Percentiles rank a stretch among this genome's conserved stretches.
Conservation (phyloP, 2,113 vertebrate species). For the Orthochromis indermauri region DNA sequence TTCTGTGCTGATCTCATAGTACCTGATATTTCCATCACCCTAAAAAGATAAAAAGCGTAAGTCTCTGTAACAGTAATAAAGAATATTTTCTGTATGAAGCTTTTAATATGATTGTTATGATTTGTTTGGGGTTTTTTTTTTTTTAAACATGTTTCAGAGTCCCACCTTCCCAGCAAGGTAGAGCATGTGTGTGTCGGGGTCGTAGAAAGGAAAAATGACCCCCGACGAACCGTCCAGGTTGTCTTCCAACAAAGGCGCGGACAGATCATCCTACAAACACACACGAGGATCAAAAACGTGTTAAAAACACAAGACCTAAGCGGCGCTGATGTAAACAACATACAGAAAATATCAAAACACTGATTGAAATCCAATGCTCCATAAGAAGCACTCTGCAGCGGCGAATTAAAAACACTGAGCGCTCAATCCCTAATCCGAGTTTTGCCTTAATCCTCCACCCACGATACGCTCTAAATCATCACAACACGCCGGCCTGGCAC, state of each 20-base stretch:
- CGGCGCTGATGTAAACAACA: not conserved
- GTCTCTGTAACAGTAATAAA: not conserved
- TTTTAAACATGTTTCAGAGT: not conserved
- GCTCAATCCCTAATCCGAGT: constrained; percentile 39
- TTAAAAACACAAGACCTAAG: not conserved
- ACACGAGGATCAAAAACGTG: not conserved
- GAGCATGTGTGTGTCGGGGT: constrained; percentile 85
- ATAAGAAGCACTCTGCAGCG: constrained; percentile 7
- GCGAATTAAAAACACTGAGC: constrained; percentile 17
- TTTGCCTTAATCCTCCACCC: constrained; percentile 34
- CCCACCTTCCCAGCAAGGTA: constrained; percentile 88
- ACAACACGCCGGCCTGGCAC: not conserved
- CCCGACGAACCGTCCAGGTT: constrained; percentile 87
- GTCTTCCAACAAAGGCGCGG: constrained; percentile 81
- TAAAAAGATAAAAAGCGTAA: constrained; percentile 25
- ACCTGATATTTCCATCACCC: constrained; percentile 91
- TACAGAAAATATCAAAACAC: not conserved
- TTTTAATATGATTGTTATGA: not conserved
- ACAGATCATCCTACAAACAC: constrained; percentile 79
- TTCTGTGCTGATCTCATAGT: constrained; percentile 84
- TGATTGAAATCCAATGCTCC: constrained; percentile 10
- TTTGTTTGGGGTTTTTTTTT: rapidly evolving
- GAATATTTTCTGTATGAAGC: not conserved
- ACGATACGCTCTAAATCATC: not conserved
- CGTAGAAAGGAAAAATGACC: constrained; percentile 85